Base-by-base conservation (phyloP, 1,140 invertebrate species). In the Leguminivora glycinivorella region DNA sequence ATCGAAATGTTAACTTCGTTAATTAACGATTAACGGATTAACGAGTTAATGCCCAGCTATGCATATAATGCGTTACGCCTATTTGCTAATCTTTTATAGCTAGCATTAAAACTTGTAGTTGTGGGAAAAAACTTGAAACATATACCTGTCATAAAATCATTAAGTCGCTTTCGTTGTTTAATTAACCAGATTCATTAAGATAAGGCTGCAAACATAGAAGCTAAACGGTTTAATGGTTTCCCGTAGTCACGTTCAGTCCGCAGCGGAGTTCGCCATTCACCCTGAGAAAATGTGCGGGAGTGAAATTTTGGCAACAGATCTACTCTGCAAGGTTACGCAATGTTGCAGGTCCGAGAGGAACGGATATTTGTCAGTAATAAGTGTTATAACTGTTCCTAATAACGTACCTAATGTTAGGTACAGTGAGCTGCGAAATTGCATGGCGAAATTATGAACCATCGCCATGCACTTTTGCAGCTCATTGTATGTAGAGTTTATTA, bases 251-350 rank as follows among this genome's bases (percentile, higher is more conserved):
- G 58, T 63, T 63, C 19, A 29, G n/a, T 17, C 58, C n/a, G 58
- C 58, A 31, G 26, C 26, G 29, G 26, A 34, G 25, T 52, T 60
- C 58, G 52, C 19, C 38, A 68, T 67, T 68, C 66, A 69, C 67
- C 56, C 70, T 70, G 26, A 63, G 58, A 34, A 60, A 74, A 71
- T 75, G 72, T 73, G 58, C 60, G 72, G 71, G 72, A 79, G 71
- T 75, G 75, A 77, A 76, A 73, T 78, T 81, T 81, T 85, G 84
- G 87, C 84, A 89, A 77, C 74, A 70, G 74, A 75, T 77, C 78
- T 73, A 76, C 73, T 82, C 85, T 78, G 84, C 87, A 84, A 84
- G 81, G 78, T 88, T 88, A 84, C 80, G 78, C 87, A 87, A 89
- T 80, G 79, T 70, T 88, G 87, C 87, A 88, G 87, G 83, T 88